phyloP scores from a whole-genome alignment of 2,113 vertebrate genomes.

The Neoarius graeffei region DNA sequence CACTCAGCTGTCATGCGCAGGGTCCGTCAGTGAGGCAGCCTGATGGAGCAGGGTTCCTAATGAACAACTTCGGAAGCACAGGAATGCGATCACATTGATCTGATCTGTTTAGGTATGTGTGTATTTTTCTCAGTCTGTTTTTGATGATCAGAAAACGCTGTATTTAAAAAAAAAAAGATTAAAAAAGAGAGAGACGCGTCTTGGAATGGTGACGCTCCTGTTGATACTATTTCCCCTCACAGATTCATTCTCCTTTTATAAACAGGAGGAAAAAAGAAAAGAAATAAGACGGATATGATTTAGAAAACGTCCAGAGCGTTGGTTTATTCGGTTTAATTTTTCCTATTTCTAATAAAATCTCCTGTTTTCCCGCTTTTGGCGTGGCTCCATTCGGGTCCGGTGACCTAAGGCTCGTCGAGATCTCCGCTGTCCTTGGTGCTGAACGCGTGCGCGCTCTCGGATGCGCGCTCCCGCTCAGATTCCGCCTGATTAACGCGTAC shows the following conservation, averaged over 20 bases:
- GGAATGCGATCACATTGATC: conserved; percentile 51
- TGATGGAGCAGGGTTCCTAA: conserved; percentile 5
- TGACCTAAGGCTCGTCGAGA: conserved; percentile 70
- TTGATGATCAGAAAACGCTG: background rate
- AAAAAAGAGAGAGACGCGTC: background rate
- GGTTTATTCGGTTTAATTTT: background rate
- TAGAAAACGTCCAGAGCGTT: background rate
- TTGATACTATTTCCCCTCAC: conserved; percentile 46
- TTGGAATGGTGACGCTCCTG: conserved; percentile 39
- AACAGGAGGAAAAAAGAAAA: background rate
- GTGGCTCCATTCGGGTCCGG: conserved; percentile 45
- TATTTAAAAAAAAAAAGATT: background rate
- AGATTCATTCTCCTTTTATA: background rate
- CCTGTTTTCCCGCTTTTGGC: background rate
- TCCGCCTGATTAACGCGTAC: conserved; percentile 39
- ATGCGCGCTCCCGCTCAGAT: conserved; percentile 55
- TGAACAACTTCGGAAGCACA: conserved; percentile 38
- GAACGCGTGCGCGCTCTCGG: conserved; percentile 59
- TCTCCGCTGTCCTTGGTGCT: conserved; percentile 73
- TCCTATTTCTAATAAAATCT: background rate
- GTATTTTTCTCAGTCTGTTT: background rate
- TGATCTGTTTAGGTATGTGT: conserved; percentile 38
- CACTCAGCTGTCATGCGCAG: conserved; percentile 27
- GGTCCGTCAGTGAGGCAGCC: conserved; percentile 35
- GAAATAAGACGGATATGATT: background rate